Percentiles rank a stretch among this genome's conserved stretches.
Conservation (phyloP, 2,797 vertebrate genomes). For the Notoglanidium macrostoma region DNA sequence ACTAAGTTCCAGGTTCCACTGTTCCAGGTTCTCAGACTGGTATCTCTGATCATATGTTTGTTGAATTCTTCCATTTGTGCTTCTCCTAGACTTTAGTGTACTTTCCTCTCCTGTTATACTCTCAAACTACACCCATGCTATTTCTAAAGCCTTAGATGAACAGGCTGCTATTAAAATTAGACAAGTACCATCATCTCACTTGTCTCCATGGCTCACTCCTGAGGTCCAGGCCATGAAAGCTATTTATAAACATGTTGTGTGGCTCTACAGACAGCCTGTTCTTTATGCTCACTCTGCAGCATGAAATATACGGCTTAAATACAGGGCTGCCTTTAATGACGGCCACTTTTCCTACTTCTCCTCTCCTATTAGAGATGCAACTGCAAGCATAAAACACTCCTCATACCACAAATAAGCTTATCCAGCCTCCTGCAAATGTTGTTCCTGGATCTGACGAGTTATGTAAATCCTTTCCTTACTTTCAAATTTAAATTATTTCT, state of each 20-base stretch:
- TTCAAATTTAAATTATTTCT: not conserved
- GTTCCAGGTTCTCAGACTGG: too few species aligned
- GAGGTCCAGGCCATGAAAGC: not conserved
- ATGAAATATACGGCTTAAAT: not conserved
- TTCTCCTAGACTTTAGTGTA: not conserved
- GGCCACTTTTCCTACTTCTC: not conserved
- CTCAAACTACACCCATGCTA: not conserved
- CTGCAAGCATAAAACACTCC: not conserved
- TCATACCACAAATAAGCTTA: not conserved
- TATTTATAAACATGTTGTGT: not conserved
- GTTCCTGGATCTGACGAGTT: not conserved
- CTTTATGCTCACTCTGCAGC: not conserved
- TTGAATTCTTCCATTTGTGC: not conserved
- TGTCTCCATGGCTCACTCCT: not conserved
- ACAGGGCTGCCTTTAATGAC: not conserved
- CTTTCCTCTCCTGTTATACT: not conserved
- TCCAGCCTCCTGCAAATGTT: not conserved
- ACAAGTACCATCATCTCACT: not conserved
- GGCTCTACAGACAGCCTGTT: not conserved
- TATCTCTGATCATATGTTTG: too few species aligned
- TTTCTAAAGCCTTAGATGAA: not conserved
- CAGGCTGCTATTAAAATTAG: not conserved
- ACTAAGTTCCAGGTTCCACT: too few species aligned
- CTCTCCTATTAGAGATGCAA: not conserved
- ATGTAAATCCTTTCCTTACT: not conserved